A percentile compares a stretch with the other conserved stretches of the same genome.
Conservation (phyloP, 1,140 invertebrate genomes). For the Drosophila parvula region DNA sequence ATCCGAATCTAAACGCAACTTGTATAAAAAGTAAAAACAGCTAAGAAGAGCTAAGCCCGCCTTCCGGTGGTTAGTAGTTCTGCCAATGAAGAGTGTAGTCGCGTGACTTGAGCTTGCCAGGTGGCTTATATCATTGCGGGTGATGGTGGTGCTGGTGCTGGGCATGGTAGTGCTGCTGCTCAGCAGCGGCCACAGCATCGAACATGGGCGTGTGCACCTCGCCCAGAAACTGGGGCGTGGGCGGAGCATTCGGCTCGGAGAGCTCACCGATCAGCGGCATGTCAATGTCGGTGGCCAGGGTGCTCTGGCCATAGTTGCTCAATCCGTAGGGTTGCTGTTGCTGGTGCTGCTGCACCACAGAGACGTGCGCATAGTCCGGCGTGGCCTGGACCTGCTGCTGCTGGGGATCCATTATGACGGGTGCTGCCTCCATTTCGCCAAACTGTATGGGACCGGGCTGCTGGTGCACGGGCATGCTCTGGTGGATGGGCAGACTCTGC, state of each 20-base stretch:
- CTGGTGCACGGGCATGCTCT: conserved; percentile 40
- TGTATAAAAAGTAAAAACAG: background rate
- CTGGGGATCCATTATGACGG: conserved; percentile 66
- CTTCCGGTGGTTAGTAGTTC: conserved; percentile 49
- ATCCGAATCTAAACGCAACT: conserved; percentile 1
- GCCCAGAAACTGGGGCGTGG: conserved; percentile 78
- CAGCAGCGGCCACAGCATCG: conserved; percentile 78
- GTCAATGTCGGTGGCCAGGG: conserved; percentile 74
- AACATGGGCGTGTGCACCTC: conserved; percentile 82
- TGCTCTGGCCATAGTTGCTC: conserved; percentile 62
- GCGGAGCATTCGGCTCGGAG: conserved; percentile 75
- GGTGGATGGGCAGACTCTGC: conserved; percentile 37
- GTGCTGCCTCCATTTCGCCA: conserved; percentile 77
- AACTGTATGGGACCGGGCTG: conserved; percentile 74
- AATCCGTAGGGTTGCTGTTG: conserved; percentile 65
- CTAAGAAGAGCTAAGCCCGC: background rate
- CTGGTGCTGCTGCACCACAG: conserved; percentile 67
- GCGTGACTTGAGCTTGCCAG: conserved; percentile 64
- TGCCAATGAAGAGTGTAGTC: conserved; percentile 71
- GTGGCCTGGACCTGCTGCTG: conserved; percentile 57
- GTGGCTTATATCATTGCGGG: conserved; percentile 73
- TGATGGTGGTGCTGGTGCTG: conserved; percentile 72
- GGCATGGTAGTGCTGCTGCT: conserved; percentile 81
- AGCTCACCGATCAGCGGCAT: conserved; percentile 80
- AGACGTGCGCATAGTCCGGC: conserved; percentile 67